Evolutionary conservation across 2,888 invertebrate genomes (phyloP), one percentile per base, ranked within the genome.

Genomic region (Eupeodes latifasciatus): DNA sequence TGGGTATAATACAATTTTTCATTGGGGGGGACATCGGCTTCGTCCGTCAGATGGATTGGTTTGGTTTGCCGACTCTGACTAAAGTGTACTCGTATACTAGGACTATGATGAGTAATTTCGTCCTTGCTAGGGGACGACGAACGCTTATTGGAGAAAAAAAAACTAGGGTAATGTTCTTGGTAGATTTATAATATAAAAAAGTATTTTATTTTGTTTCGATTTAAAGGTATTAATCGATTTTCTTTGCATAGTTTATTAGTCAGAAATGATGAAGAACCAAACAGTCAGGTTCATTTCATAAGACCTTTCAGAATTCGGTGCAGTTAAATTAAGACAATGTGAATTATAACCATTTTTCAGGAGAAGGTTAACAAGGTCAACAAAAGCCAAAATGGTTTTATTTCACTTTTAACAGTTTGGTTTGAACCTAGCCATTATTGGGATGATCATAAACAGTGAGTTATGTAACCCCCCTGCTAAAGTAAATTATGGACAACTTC

Each of bases 41-140:
- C 5, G 51, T 64, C n/a, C 14, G 27, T 66, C 66, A 49, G 66
- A 7, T 51, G 14, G 4, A 14, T 55, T 40, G 44, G 10, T 34
- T 55, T 40, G 55, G 10, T 34, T 47, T n/a, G 71, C 36, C 53
- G 51, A 40, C 66, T 66, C 27, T 19, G 14, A 66, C 47, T 19
- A 9, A 9, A 7, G 9, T 19, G 14, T 64, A 6, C 3, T 27
- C 27, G 27, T 27, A 27, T 27, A 27, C 27, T 27, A 27, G 27
- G 16, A 55, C 12, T 59, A 9, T n/a, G n/a, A 5, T n/a, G 59
- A 59, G 47, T 72, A 72, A 47, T 59, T 72, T 72, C n/a, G 57
- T 57, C 59, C 72, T 72, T 72, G 59, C 11, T 47, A 27, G 44
- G 72, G 59, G 59, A 59, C 59, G 59, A 27, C 59, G 72, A 40